phyloP scores from a whole-genome alignment of 2,888 invertebrate genomes.

The Acronicta alni region DNA sequence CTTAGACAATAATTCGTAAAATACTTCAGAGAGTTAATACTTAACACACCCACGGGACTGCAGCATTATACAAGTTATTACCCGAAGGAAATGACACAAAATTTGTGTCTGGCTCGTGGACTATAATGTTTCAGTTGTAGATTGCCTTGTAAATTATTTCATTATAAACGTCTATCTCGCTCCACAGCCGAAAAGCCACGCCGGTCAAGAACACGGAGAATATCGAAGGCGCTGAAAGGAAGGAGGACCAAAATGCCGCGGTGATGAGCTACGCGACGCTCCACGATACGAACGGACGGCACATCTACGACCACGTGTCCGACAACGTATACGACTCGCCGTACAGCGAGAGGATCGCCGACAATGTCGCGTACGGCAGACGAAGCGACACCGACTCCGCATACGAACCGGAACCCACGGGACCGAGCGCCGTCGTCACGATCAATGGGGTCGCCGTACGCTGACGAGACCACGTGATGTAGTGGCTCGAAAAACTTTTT shows the following conservation, averaged over 20 bases:
- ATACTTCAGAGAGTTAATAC: too few species aligned
- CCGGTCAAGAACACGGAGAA: slow-evolving; percentile 97
- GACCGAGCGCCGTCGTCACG: slow-evolving; percentile 91
- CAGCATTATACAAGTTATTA: too few species aligned
- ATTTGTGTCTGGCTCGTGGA: too few species aligned
- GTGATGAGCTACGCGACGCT: slow-evolving; percentile 96
- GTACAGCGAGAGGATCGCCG: slow-evolving; percentile 90
- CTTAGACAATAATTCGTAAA: too few species aligned
- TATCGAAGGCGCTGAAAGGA: slow-evolving; percentile 95
- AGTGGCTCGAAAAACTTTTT: slow-evolving; percentile 50
- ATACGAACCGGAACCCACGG: slow-evolving; percentile 92
- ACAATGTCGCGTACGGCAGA: slow-evolving; percentile 83
- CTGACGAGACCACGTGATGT: slow-evolving; percentile 75
- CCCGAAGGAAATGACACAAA: too few species aligned
- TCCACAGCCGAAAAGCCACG: slow-evolving; percentile 93
- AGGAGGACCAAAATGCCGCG: slow-evolving; percentile 95
- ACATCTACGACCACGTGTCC: slow-evolving; percentile 87
- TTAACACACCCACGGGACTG: too few species aligned
- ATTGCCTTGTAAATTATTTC: neutral
- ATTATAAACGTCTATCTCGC: slow-evolving; percentile 1
- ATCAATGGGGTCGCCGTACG: slow-evolving; percentile 97
- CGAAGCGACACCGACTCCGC: slow-evolving; percentile 85
- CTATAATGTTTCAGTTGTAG: too few species aligned
- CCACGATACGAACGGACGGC: slow-evolving; percentile 91
- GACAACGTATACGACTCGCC: slow-evolving; percentile 94